A percentile compares a stretch with the other conserved stretches of the same genome.
phyloP scores from a whole-genome alignment of 2,113 vertebrate genomes.

The Cyphomyrus plagiostoma region DNA sequence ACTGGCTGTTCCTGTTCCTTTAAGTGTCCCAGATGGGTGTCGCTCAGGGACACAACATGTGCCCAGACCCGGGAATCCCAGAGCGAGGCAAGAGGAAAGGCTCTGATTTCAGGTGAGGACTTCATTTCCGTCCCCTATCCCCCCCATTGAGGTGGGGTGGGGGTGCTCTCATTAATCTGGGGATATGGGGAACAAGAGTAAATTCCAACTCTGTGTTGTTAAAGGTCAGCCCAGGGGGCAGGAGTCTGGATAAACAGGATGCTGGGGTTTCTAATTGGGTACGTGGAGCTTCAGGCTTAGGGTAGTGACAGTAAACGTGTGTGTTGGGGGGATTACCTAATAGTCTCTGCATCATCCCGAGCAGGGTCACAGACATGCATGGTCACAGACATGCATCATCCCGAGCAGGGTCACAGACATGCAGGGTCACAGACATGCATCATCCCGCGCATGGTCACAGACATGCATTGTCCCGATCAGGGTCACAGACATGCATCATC shows the following conservation, averaged over 20 bases:
- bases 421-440: too few relatives aligned
- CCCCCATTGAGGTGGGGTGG: not conserved
- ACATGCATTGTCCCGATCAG: too few relatives aligned
- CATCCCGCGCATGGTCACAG: too few relatives aligned
- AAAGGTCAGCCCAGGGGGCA: constrained; percentile 30
- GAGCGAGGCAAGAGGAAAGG: constrained; percentile 97
- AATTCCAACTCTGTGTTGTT: constrained; percentile 30
- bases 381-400: too few relatives aligned
- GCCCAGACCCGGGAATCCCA: constrained; percentile 94
- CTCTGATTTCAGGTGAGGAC: constrained; percentile 87
- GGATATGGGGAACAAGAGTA: constrained; percentile 32
- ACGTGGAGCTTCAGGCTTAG: not conserved
- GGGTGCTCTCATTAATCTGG: constrained; percentile 30
- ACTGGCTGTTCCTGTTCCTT: constrained; percentile 15
- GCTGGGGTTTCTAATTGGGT: constrained; percentile 8
- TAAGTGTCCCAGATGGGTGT: constrained; percentile 98
- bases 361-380: not conserved
- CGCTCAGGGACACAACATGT: constrained; percentile 97
- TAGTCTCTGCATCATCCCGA: not conserved
- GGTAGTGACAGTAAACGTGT: not conserved
- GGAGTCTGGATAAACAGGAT: not conserved
- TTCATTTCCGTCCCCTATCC: not conserved
- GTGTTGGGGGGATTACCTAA: not conserved
- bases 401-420: too few relatives aligned
- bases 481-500: too few relatives aligned